Conservation (phyloP, 2,888 invertebrate species). For the Drosophila gaucha region DNA sequence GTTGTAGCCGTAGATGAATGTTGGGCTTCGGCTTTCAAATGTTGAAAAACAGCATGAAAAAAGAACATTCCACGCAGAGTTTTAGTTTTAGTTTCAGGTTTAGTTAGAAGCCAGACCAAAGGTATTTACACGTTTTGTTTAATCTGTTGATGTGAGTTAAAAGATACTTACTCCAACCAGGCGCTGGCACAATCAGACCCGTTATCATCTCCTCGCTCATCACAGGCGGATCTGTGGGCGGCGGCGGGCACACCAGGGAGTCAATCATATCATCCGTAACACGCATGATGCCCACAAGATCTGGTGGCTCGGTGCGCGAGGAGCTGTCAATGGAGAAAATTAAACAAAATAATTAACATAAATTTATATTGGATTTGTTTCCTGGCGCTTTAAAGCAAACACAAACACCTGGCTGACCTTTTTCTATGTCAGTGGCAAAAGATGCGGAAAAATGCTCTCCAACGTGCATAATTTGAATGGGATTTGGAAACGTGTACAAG, state of each 20-base stretch:
- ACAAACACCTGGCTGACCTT: conserved; percentile 62
- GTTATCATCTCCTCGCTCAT: conserved; percentile 98
- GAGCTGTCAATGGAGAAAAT: conserved; percentile 85
- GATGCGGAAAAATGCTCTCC: conserved; percentile 69
- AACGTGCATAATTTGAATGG: conserved; percentile 73
- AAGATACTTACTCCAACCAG: conserved; percentile 93
- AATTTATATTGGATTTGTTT: conserved; percentile 40
- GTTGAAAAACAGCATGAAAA: conserved; percentile 22
- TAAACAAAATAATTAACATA: conserved; percentile 39
- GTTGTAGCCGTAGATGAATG: conserved; percentile 68
- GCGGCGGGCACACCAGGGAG: conserved; percentile 97
- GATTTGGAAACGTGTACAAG: conserved; percentile 12
- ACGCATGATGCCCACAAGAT: conserved; percentile 90
- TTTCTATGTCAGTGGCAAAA: conserved; percentile 77
- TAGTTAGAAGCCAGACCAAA: conserved; percentile 24
- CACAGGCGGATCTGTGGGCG: conserved; percentile 96
- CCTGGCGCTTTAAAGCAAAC: conserved; percentile 12
- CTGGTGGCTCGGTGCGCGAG: conserved; percentile 92
- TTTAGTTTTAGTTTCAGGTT: conserved; percentile 28
- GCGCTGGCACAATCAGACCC: conserved; percentile 97
- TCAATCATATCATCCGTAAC: conserved; percentile 98
- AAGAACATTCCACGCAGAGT: conserved; percentile 30
- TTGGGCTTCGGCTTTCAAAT: conserved; percentile 64
- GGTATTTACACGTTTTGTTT: conserved; percentile 29
- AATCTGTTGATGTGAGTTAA: neutral